phyloP scores from a whole-genome alignment of 2,113 vertebrate genomes.

The Saiga tatarica region DNA sequence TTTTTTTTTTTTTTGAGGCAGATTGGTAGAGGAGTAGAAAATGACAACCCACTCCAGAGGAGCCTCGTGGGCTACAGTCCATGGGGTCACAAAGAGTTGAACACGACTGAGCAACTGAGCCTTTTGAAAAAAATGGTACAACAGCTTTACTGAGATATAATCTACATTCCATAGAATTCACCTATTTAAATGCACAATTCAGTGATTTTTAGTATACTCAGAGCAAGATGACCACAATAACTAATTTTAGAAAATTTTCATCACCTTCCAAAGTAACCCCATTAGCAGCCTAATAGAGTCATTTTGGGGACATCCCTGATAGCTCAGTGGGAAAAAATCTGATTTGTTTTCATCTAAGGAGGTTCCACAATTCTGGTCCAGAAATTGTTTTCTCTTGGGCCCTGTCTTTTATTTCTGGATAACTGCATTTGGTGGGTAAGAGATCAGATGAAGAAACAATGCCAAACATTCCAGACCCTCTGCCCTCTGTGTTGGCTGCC shows the following conservation, averaged over 20 bases:
- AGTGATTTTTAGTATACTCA: background rate
- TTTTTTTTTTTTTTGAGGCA: background rate
- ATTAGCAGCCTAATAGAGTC: background rate
- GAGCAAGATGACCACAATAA: background rate
- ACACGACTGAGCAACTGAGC: background rate
- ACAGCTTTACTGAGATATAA: background rate
- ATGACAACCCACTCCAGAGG: background rate
- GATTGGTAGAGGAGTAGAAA: background rate
- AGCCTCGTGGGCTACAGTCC: background rate
- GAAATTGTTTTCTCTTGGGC: background rate
- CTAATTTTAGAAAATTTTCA: background rate
- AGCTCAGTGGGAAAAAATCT: background rate
- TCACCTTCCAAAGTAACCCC: background rate
- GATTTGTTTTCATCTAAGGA: background rate
- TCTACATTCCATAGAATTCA: background rate
- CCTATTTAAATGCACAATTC: background rate
- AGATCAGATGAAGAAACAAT: background rate
- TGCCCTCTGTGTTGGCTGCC: background rate
- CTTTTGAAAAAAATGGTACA: background rate
- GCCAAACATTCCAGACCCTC: background rate
- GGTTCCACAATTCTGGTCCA: background rate
- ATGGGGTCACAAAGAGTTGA: background rate
- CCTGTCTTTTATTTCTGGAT: background rate
- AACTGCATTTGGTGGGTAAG: background rate
- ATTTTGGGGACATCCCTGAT: background rate